These are phyloP conservation scores for Galleria mellonella DNA, from an alignment of 1,140 invertebrate species.

Conservation along the genomic window DNA sequence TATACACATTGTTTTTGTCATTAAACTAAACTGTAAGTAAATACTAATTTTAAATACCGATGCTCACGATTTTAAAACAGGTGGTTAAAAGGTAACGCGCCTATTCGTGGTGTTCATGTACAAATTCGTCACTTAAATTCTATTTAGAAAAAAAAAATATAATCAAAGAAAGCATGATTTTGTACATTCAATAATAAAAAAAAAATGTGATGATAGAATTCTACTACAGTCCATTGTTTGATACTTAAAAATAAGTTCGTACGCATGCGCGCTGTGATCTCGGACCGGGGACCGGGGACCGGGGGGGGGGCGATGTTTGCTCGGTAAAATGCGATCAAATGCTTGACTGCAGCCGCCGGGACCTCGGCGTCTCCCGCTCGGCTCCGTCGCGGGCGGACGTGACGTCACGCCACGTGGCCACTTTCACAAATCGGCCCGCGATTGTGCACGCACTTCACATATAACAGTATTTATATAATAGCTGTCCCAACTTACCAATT, in stretches of 20 bases:
- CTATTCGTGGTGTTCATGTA: constrained; percentile 44
- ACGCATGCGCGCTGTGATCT: constrained; percentile 21
- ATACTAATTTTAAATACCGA: constrained; percentile 74
- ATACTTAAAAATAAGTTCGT: constrained; percentile 60
- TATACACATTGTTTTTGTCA: constrained; percentile 74
- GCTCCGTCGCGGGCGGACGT: neutral
- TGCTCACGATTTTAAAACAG: constrained; percentile 55
- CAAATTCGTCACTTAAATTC: constrained; percentile 63
- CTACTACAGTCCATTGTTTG: constrained; percentile 55
- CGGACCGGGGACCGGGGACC: constrained; percentile 2
- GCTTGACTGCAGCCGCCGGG: neutral
- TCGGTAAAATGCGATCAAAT: constrained; percentile 31
- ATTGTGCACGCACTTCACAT: constrained; percentile 33
- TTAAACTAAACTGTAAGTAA: constrained; percentile 74
- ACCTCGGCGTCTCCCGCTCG: neutral
- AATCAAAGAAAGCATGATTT: constrained; percentile 70
- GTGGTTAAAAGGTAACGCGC: constrained; percentile 24
- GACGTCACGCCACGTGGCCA: neutral
- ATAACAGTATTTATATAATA: constrained; percentile 54
- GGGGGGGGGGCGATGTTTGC: too few relatives aligned
- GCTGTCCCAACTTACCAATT: constrained; percentile 55
- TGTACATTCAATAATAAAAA: constrained; percentile 65
- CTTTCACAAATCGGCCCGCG: constrained; percentile 25
- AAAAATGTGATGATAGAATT: constrained; percentile 68
- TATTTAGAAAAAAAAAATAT: constrained; percentile 64